A percentile compares a stretch with the other conserved stretches of the same genome.
Evolutionary conservation across 2,797 vertebrate genomes (phyloP).

Genomic region (Balearica regulorum): DNA sequence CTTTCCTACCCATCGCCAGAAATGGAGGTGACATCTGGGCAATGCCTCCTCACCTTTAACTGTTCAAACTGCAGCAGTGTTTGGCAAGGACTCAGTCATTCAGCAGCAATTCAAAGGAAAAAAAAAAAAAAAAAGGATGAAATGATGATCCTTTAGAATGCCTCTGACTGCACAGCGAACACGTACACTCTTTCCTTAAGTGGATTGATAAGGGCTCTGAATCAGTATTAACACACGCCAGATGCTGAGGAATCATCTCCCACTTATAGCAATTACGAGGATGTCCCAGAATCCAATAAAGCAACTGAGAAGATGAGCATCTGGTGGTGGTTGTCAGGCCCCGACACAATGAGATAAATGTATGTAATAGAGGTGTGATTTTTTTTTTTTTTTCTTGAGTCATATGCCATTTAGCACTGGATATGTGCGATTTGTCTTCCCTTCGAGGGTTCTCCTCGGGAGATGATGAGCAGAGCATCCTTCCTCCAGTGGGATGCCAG

Average conservation of each 20-base stretch:
- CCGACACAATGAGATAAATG: background rate
- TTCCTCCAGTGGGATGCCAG: background rate
- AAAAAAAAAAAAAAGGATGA: background rate
- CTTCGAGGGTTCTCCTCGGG: background rate
- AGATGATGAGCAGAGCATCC: background rate
- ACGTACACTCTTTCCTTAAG: background rate
- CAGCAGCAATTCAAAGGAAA: background rate
- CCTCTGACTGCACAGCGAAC: background rate
- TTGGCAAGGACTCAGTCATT: background rate
- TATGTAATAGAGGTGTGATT: background rate
- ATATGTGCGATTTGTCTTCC: background rate
- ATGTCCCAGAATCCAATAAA: conserved; percentile 38
- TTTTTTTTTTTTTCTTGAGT: background rate
- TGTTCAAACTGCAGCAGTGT: background rate
- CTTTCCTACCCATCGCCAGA: background rate
- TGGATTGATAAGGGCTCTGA: background rate
- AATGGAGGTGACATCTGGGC: background rate
- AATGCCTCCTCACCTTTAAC: background rate
- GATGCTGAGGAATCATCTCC: conserved; percentile 14
- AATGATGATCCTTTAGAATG: background rate
- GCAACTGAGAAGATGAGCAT: background rate
- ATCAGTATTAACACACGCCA: background rate
- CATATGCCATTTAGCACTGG: background rate
- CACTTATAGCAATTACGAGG: conserved; percentile 17
- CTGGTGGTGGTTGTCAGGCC: background rate